phyloP scores from a whole-genome alignment of 1,140 invertebrate genomes.

The Coptotermes formosanus region DNA sequence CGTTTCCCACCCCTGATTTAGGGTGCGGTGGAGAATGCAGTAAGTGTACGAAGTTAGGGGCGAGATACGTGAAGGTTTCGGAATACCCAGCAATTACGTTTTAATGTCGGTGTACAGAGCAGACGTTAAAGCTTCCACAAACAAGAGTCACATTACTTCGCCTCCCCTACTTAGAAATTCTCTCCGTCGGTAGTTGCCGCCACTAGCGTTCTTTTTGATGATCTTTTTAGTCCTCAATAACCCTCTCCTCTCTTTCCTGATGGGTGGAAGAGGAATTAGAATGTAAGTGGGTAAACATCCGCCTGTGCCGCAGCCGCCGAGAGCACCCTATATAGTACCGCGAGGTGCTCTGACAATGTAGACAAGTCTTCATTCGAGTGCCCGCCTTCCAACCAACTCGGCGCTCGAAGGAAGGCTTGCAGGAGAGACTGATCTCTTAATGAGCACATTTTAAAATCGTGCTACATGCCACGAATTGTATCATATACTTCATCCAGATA shows the following conservation, averaged over 20 bases:
- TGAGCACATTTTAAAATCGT: not conserved
- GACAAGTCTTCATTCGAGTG: not conserved
- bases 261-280: conserved; percentile 15
- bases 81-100: not conserved
- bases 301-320: not conserved
- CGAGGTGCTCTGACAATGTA: not conserved
- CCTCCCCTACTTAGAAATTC: not conserved
- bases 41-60: not conserved
- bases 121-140: not conserved
- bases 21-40: not conserved
- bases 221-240: not conserved
- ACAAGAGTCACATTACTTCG: conserved; percentile 16
- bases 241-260: conserved; percentile 4
- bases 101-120: not conserved
- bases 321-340: not conserved
- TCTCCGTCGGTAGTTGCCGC: not conserved
- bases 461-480: too few species aligned
- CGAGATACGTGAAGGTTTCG: not conserved
- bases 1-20: too few species aligned
- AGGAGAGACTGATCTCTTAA: not conserved
- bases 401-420: not conserved
- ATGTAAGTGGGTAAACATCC: conserved; percentile 18
- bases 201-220: not conserved
- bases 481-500: too few species aligned
- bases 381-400: not conserved